Evolutionary conservation across 2,888 invertebrate genomes (phyloP).

Genomic region (Ochlodes sylvanus): DNA sequence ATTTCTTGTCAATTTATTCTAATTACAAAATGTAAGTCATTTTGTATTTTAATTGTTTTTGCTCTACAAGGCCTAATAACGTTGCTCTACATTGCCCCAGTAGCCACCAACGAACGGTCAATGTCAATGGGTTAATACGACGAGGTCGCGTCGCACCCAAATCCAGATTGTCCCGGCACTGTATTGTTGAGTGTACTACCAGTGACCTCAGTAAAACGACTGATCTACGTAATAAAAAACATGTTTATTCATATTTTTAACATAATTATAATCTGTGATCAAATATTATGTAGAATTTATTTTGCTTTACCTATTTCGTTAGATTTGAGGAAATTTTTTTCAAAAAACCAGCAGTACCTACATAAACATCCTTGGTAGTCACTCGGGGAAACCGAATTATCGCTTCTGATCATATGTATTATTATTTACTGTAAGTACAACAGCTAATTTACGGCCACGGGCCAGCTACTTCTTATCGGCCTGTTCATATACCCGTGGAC

Average conservation of each 20-base stretch:
- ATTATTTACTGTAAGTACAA: no score
- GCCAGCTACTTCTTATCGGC: conserved; percentile 34
- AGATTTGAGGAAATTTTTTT: background rate
- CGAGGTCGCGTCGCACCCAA: conserved; percentile 58
- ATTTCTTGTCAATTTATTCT: no score
- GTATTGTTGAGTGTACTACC: conserved; percentile 7
- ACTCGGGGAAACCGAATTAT: conserved; percentile 14
- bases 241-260: background rate
- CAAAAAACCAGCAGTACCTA: background rate
- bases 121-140: conserved; percentile 34
- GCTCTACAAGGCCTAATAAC: background rate
- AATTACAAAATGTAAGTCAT: background rate
- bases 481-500: conserved; percentile 30
- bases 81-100: background rate
- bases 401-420: conserved; percentile 1
- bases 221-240: no score
- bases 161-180: conserved; percentile 55
- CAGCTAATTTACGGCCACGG: conserved; percentile 15
- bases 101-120: conserved; percentile 20
- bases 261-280: no score
- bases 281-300: no score
- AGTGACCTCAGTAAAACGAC: no score
- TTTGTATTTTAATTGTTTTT: background rate
- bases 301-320: no score
- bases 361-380: conserved; percentile 9